Percentiles rank a stretch among this genome's conserved stretches.
Evolutionary conservation across 2,888 invertebrate genomes (phyloP).

Genomic region (Apamea anceps): DNA sequence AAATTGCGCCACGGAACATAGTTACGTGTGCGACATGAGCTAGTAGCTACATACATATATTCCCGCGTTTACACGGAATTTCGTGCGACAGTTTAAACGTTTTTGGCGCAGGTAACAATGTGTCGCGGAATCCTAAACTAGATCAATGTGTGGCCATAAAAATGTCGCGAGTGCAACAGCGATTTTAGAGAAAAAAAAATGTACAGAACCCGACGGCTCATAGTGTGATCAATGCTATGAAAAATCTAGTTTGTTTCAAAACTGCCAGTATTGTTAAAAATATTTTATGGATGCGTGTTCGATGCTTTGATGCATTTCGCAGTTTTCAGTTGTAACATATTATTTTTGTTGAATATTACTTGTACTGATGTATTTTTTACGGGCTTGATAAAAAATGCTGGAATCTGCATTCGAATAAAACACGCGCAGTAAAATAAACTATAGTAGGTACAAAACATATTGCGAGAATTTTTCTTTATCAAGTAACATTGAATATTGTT

Average conservation of each 20-base stretch:
- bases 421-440: background rate
- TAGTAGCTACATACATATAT: constrained; percentile 33
- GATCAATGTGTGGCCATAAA: constrained; percentile 52
- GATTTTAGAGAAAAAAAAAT: constrained; percentile 27
- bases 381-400: background rate
- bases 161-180: constrained; percentile 27
- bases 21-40: constrained; percentile 32
- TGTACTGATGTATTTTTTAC: background rate
- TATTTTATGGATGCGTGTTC: constrained; percentile 32
- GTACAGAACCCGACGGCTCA: background rate
- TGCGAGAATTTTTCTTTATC: background rate
- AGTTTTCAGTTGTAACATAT: constrained; percentile 25
- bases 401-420: background rate
- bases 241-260: constrained; percentile 45
- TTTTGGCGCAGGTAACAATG: constrained; percentile 61
- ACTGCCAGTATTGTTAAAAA: constrained; percentile 31
- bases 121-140: constrained; percentile 57
- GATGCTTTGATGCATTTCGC: constrained; percentile 15
- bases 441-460: no score
- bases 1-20: constrained; percentile 39
- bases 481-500: background rate
- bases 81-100: constrained; percentile 56
- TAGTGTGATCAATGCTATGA: constrained; percentile 41
- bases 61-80: constrained; percentile 38
- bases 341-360: constrained; percentile 12